Conservation (phyloP, 2,113 vertebrate genomes). For the Riparia riparia region DNA sequence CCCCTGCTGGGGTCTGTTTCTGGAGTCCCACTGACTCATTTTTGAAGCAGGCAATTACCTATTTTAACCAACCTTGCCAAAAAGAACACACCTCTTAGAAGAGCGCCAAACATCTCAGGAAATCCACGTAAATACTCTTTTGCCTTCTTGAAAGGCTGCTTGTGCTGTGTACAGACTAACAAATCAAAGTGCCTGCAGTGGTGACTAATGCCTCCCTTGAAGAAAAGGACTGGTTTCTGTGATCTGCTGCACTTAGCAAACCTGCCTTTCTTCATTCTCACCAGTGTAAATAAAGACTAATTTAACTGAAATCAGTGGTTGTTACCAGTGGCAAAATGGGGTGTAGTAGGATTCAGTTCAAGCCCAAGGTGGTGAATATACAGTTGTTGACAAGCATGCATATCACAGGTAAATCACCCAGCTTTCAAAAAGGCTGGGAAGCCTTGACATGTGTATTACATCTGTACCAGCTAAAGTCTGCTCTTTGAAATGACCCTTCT, state of each 20-base stretch:
- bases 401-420: neutral
- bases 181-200: neutral
- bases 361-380: neutral
- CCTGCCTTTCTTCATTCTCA: slow-evolving; percentile 51
- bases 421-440: neutral
- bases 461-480: neutral
- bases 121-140: neutral
- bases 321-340: neutral
- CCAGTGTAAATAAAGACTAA: slow-evolving; percentile 19
- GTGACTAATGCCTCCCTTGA: slow-evolving; percentile 54
- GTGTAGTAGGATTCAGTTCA: neutral
- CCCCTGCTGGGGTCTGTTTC: neutral
- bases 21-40: neutral
- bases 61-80: neutral
- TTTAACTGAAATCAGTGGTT: slow-evolving; percentile 34
- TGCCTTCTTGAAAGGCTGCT: neutral
- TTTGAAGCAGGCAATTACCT: neutral
- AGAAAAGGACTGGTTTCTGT: slow-evolving; percentile 40
- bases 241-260: slow-evolving; percentile 29
- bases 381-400: neutral
- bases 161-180: neutral
- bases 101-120: neutral
- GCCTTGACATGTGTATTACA: neutral
- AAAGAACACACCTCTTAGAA: neutral
- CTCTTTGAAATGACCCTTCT: neutral